Conservation (phyloP, 2,888 invertebrate species). For the Leptopilina syphax region DNA sequence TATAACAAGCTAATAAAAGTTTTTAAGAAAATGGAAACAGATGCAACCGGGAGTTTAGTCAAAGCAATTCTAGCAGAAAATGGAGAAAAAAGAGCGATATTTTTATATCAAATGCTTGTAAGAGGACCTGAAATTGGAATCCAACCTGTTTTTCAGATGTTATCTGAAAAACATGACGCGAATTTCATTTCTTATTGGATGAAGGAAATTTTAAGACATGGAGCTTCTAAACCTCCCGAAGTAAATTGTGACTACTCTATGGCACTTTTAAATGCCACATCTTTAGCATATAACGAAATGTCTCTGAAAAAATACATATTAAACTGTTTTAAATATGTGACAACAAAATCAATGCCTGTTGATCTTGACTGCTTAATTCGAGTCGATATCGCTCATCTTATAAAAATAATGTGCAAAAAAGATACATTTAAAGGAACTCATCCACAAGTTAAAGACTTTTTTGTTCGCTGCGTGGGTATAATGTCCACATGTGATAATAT, state of each 20-base stretch:
- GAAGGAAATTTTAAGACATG: constrained; percentile 56
- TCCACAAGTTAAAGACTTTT: constrained; percentile 53
- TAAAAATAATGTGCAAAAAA: constrained; percentile 54
- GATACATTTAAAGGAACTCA: constrained; percentile 46
- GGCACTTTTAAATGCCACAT: constrained; percentile 56
- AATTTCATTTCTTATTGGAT: constrained; percentile 55
- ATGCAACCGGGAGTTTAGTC: not conserved
- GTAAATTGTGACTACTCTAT: constrained; percentile 55
- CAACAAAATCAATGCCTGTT: not conserved
- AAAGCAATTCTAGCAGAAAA: constrained; percentile 46
- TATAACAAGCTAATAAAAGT: too few species aligned
- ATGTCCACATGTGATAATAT: constrained; percentile 24
- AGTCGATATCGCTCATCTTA: constrained; percentile 60
- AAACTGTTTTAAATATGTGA: constrained; percentile 46
- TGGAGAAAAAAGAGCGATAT: constrained; percentile 44
- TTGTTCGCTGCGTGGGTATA: constrained; percentile 50
- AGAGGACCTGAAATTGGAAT: constrained; percentile 51
- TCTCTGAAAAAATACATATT: constrained; percentile 50
- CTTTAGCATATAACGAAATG: constrained; percentile 55
- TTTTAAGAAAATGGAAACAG: too few species aligned
- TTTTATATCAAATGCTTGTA: constrained; percentile 56
- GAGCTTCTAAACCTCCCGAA: constrained; percentile 52
- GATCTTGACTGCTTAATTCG: constrained; percentile 47
- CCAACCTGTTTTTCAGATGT: constrained; percentile 58
- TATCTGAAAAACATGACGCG: constrained; percentile 60